These are phyloP conservation scores for Limnodromus scolopaceus DNA, from an alignment of 2,797 vertebrate genomes.

Conservation along the genomic window DNA sequence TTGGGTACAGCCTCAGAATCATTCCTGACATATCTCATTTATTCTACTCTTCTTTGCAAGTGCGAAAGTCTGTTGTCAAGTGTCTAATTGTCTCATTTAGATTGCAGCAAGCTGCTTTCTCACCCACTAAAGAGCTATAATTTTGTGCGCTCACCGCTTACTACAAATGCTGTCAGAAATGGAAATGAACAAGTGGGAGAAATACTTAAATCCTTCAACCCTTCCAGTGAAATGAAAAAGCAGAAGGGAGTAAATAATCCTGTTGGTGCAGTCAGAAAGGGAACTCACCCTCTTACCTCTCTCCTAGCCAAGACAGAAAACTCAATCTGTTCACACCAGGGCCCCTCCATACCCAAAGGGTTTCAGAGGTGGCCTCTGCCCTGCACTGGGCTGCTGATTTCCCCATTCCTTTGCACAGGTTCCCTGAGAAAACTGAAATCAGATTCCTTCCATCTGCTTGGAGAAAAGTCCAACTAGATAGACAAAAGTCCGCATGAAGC, in stretches of 20 bases:
- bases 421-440: background rate
- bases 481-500: background rate
- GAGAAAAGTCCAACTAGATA: background rate
- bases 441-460: background rate
- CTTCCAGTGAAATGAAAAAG: background rate
- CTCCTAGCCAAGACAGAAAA: background rate
- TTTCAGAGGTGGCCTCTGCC: background rate
- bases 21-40: background rate
- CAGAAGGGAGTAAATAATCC: background rate
- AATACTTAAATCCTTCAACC: background rate
- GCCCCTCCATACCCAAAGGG: background rate
- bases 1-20: rapidly evolving
- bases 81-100: background rate
- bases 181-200: background rate
- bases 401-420: background rate
- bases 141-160: background rate
- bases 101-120: conserved; percentile 2
- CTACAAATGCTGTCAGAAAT: conserved; percentile 1
- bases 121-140: background rate
- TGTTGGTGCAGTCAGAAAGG: background rate
- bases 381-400: rapidly evolving
- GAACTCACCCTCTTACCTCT: background rate
- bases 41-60: background rate
- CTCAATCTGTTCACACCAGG: background rate
- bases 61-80: background rate